Evolutionary conservation across 2,113 vertebrate genomes (phyloP).

Genomic region (Daphoenositta chrysoptera): DNA sequence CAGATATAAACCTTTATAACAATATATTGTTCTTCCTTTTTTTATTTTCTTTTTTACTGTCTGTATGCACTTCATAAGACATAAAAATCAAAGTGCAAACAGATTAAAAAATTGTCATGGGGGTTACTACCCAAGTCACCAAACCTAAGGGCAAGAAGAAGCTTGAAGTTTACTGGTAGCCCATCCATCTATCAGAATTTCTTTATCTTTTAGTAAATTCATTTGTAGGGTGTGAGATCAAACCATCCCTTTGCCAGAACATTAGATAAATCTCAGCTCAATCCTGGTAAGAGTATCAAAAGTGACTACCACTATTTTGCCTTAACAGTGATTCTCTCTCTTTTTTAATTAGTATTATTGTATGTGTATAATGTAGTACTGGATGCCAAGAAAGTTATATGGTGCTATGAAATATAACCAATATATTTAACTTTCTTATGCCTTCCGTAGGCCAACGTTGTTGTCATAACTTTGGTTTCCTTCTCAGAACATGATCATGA

Average conservation of each 20-base stretch:
- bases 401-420: neutral
- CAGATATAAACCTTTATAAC: neutral
- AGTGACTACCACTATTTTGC: rapidly evolving
- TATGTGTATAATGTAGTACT: neutral
- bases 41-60: neutral
- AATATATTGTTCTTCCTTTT: neutral
- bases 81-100: neutral
- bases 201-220: neutral
- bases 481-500: neutral
- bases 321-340: neutral
- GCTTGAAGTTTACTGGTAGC: neutral
- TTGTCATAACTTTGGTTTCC: rapidly evolving
- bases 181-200: neutral
- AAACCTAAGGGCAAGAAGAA: neutral
- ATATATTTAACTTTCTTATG: neutral
- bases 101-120: neutral
- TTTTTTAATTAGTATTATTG: neutral
- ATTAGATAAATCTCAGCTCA: neutral
- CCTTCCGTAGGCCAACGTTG: neutral
- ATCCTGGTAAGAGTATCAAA: neutral
- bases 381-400: neutral
- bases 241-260: neutral
- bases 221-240: neutral
- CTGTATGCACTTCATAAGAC: neutral
- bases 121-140: neutral